Conservation (phyloP, 2,113 vertebrate species). For the Columba janthina region DNA sequence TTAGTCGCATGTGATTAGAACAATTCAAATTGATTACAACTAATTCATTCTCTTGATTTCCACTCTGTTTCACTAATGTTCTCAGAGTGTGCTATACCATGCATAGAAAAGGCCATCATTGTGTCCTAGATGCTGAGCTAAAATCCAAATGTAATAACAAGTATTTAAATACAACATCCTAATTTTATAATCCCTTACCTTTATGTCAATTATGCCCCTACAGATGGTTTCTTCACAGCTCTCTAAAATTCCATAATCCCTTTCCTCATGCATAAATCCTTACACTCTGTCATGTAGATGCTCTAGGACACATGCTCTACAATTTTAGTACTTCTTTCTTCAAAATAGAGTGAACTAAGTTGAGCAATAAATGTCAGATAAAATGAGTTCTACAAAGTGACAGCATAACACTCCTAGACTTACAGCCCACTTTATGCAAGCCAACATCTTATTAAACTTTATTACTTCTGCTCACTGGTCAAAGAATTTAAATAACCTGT, state of each 20-base stretch:
- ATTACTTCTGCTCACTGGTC: constrained; percentile 43
- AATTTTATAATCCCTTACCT: constrained; percentile 10
- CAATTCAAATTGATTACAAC: not conserved
- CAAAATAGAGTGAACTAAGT: not conserved
- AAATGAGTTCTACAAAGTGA: constrained; percentile 32
- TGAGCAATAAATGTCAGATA: constrained; percentile 48
- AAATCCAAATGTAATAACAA: not conserved
- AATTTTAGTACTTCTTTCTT: constrained; percentile 41
- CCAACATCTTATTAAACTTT: constrained; percentile 37
- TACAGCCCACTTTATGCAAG: constrained; percentile 7
- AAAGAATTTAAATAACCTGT: constrained; percentile 21
- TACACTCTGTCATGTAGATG: not conserved
- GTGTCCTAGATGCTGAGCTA: not conserved
- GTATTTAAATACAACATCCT: not conserved
- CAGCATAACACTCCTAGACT: constrained; percentile 32
- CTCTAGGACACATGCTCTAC: constrained; percentile 36
- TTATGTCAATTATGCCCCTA: not conserved
- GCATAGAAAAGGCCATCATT: not conserved
- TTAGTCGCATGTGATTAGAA: not conserved
- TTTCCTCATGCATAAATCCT: constrained; percentile 16
- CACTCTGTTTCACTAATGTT: not conserved
- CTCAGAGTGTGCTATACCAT: not conserved
- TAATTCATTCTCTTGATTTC: not conserved
- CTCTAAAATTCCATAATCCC: constrained; percentile 21
- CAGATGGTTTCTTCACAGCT: not conserved